Evolutionary conservation across 2,797 vertebrate genomes (phyloP), one percentile per base, ranked within the genome.

Genomic region (Leptodactylus fallax): DNA sequence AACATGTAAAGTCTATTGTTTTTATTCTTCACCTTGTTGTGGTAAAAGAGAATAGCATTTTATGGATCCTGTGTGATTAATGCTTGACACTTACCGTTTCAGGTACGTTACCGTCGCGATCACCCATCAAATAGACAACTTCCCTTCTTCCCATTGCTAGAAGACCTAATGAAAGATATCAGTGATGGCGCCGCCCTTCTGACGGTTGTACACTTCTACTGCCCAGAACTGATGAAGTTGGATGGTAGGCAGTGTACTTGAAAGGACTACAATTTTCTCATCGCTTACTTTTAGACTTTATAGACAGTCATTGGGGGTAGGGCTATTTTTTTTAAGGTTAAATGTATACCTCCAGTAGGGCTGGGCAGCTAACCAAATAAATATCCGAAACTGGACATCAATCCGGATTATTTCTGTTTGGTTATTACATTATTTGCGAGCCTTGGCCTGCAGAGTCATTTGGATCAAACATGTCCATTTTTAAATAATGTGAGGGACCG

Each of bases 71-170:
- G 27, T 60, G 0, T 60, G 8, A 21, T n/a, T 61, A 63, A 36
- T 1, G 8, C 60, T 60, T n/a, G 14, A 63, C 25, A 83, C n/a
- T 90, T 83, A 21, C 79, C 77, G 27, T 12, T 49, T 21, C 82
- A 99, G 98, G 97, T 98, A 21, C 97, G 98, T 74, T 99, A 99
- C 90, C 97, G 97, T 60, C 96, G 97, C 90, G 98, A 99, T 91
- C 97, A 98, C 88, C 94, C 97, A 79, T 96, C 97, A 0, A 94
- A 96, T 56, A 95, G 96, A 85, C 95, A 96, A 19, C 91, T 97
- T 2, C 98, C 97, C 27, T 96, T 95, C 91, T 97, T 99, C 89
- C 96, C 97, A 16, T 78, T 97, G 92, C 90, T 99, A 93, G 97
- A 98, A 79, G 97, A 99, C 87, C 90, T 99, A 92, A 94, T 98